Evolutionary conservation across 2,113 vertebrate species (phyloP), one percentile per base, ranked within the genome.

Genomic region (Cinclus cinclus): DNA sequence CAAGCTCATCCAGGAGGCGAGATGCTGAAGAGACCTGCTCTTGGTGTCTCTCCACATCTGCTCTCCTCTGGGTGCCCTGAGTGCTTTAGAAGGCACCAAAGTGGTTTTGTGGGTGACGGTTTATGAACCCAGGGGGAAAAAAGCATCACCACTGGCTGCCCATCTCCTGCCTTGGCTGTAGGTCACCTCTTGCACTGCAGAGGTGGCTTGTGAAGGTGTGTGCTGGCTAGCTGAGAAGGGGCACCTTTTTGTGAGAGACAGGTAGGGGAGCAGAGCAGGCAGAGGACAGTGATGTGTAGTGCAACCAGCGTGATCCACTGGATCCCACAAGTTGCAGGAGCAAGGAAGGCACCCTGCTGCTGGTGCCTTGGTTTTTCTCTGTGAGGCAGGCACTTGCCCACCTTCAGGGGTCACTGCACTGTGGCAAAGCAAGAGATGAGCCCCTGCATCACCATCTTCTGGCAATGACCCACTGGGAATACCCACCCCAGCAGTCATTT

Each of bases 261-360:
- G n/a, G 27, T 8, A 25, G 20, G n/a, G 33, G 11, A 79, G 15
- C 27, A 67, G 55, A 58, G 46, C 25, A 8, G 0, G 2, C 0
- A 0, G 39, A 62, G 30, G 37, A 33, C 28, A 25, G 14, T 18
- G 39, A 46, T 27, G 10, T 27, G 33, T 35, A 39, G 16, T 11
- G 4, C 18, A 49, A 50, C 11, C 20, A 30, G 17, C 0, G 0
- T 2, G 16, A 53, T 30, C 67, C 24, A 3, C 50, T 20, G 49
- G 33, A 62, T 91, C 13, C 18, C 46, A 50, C 1, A 0, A 1
- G 1, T 10, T 39, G 19, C 13, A 13, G 37, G 35, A 90, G 27
- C 52, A 56, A 63, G 6, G 13, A 56, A n/a, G 15, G 39, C 44
- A 21, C 33, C 21, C 30, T 37, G 33, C 22, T 52, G 86, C 20